These are phyloP conservation scores for Pseudonaja textilis DNA, from an alignment of 2,113 vertebrate species.

Conservation along the genomic window DNA sequence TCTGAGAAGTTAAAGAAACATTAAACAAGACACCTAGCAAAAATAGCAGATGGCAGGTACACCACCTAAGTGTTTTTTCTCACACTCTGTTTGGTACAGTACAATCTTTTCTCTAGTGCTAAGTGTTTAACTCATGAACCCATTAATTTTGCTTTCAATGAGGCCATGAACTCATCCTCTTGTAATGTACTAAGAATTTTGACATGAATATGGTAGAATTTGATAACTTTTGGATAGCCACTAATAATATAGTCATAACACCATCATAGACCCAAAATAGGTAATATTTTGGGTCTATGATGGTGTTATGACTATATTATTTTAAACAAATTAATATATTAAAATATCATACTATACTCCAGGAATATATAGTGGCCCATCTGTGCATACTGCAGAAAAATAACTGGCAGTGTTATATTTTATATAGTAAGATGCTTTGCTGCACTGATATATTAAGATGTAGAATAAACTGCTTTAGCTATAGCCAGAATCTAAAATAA, in stretches of 20 bases:
- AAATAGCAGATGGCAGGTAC: too few species aligned
- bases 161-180: background rate
- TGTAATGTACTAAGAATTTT: conserved; percentile 20
- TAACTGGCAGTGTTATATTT: conserved; percentile 65
- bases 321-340: background rate
- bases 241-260: too few species aligned
- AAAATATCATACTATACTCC: conserved; percentile 42
- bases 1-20: background rate
- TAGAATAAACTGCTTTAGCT: conserved; percentile 97
- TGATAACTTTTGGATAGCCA: background rate
- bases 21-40: background rate
- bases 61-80: background rate
- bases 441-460: conserved; percentile 79
- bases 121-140: background rate
- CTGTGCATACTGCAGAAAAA: conserved; percentile 35
- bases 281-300: background rate
- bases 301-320: background rate
- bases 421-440: conserved; percentile 84
- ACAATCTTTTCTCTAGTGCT: background rate
- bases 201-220: background rate
- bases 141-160: background rate
- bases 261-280: too few species aligned
- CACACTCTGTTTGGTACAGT: background rate
- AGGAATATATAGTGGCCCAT: conserved; percentile 57
- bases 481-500: conserved; percentile 91